phyloP scores from a whole-genome alignment of 1,140 invertebrate species.

The Lineus longissimus region DNA sequence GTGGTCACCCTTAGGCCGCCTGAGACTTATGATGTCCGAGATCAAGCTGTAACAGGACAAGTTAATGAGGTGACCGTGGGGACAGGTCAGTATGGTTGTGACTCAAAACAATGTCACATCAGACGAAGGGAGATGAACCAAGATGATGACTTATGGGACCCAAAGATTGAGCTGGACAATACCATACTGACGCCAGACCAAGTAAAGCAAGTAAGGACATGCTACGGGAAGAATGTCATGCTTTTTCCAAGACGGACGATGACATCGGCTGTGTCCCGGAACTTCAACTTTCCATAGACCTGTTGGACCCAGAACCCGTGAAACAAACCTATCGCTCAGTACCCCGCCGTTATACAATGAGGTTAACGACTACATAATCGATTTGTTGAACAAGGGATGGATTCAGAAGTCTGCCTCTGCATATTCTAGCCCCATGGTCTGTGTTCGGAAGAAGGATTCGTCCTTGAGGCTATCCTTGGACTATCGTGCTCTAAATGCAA shows the following conservation, averaged over 20 bases:
- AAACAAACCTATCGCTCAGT: conserved; percentile 15
- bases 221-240: conserved; percentile 10
- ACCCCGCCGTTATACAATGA: conserved; percentile 21
- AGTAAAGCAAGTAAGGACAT: conserved; percentile 8
- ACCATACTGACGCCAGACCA: neutral
- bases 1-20: too few relatives aligned
- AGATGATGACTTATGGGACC: too few relatives aligned
- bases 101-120: too few relatives aligned
- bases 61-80: too few relatives aligned
- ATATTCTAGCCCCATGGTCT: conserved; percentile 20
- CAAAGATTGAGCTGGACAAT: neutral
- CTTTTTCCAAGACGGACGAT: conserved; percentile 16
- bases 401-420: conserved; percentile 9
- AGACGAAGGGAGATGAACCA: too few relatives aligned
- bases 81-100: too few relatives aligned
- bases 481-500: conserved; percentile 17
- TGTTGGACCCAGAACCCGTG: conserved; percentile 14
- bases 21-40: too few relatives aligned
- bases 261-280: conserved; percentile 20
- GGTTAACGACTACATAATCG: conserved; percentile 22
- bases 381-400: conserved; percentile 10
- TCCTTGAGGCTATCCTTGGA: conserved; percentile 22
- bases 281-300: conserved; percentile 13
- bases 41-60: too few relatives aligned
- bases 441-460: conserved; percentile 12